phyloP scores from a whole-genome alignment of 2,797 vertebrate genomes.

The Toxotes lorentzi region DNA sequence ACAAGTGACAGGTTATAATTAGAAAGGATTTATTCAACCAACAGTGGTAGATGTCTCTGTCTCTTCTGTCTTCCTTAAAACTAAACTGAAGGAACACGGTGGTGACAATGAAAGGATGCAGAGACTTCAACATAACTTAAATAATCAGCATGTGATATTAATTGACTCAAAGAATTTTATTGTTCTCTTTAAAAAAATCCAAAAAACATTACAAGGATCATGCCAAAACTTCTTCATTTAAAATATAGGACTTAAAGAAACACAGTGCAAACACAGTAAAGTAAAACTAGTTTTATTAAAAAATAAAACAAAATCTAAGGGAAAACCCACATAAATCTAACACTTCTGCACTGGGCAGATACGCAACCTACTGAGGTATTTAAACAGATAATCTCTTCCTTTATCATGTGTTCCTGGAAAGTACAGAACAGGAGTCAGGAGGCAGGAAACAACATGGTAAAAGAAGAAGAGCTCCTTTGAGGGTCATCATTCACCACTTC shows the following conservation, averaged over 20 bases:
- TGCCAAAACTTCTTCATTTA: background rate
- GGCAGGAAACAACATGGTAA: background rate
- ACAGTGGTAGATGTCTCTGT: background rate
- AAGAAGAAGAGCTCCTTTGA: background rate
- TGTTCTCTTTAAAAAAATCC: background rate
- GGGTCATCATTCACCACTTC: background rate
- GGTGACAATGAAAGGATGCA: constrained; percentile 4
- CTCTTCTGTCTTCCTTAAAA: background rate
- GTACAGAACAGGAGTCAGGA: background rate
- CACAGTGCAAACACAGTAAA: background rate
- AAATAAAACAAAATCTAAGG: no score
- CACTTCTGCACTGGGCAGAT: background rate
- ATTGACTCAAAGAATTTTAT: background rate
- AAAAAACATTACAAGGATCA: background rate
- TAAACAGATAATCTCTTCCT: background rate
- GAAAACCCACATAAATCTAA: background rate
- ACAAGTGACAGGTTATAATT: constrained; percentile 35
- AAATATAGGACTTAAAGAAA: background rate
- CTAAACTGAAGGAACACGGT: background rate
- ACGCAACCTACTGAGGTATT: constrained; percentile 11
- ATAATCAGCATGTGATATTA: background rate
- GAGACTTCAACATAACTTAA: background rate
- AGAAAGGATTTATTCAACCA: constrained; percentile 9
- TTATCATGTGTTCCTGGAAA: background rate
- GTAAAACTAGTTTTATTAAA: background rate